These are phyloP conservation scores for Miniopterus natalensis DNA, from an alignment of 2,113 vertebrate species.

Conservation along the genomic window DNA sequence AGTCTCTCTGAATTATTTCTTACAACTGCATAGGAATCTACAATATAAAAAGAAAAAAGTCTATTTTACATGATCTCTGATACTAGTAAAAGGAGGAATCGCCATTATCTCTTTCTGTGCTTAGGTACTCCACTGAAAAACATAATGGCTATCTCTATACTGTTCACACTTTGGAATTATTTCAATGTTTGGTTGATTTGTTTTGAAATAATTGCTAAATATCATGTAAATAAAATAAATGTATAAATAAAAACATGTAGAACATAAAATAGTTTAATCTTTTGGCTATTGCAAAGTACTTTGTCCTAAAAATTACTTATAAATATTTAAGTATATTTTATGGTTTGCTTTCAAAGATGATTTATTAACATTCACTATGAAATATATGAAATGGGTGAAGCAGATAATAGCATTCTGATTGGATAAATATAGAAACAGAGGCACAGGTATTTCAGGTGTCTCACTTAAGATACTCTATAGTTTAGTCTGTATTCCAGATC, in stretches of 20 bases:
- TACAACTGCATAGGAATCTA: not conserved
- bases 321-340: not conserved
- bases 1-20: constrained; percentile 3
- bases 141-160: not conserved
- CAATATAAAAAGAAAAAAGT: not conserved
- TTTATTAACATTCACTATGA: not conserved
- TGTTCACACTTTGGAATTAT: not conserved
- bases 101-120: not conserved
- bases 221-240: not conserved
- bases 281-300: not conserved
- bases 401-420: not conserved
- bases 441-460: not conserved
- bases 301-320: constrained; percentile 22
- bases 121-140: not conserved
- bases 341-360: constrained; percentile 22
- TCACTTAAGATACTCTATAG: not conserved
- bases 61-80: not conserved
- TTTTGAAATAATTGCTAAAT: not conserved
- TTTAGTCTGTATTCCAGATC: not conserved
- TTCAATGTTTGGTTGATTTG: constrained; percentile 35
- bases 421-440: not conserved
- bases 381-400: not conserved
- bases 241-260: not conserved
- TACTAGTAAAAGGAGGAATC: not conserved
- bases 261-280: not conserved